phyloP scores from a whole-genome alignment of 2,113 vertebrate species.

The Willisornis vidua region DNA sequence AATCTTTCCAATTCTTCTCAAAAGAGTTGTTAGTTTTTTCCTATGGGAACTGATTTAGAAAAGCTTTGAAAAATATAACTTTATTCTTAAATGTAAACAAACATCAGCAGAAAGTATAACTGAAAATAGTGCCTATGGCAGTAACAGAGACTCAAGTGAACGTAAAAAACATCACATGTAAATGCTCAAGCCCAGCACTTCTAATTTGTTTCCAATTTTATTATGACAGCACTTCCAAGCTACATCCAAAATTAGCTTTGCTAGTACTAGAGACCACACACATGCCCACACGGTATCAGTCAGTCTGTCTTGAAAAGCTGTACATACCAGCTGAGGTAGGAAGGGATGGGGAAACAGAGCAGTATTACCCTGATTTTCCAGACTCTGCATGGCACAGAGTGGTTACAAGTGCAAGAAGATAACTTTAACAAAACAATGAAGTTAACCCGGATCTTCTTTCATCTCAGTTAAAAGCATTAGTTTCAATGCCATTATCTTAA shows the following conservation, averaged over 20 bases:
- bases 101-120: background rate
- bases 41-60: background rate
- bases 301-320: background rate
- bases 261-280: slow-evolving; percentile 22
- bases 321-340: background rate
- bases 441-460: background rate
- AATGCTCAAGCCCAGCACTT: background rate
- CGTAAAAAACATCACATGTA: background rate
- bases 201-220: background rate
- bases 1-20: background rate
- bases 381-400: background rate
- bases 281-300: background rate
- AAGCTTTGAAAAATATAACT: background rate
- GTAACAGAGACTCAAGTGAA: background rate
- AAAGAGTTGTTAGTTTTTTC: background rate
- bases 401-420: background rate
- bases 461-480: background rate
- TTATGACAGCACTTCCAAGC: background rate
- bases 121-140: background rate
- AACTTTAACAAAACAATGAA: background rate
- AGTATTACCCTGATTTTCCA: background rate
- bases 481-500: background rate
- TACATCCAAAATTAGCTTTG: slow-evolving; percentile 7
- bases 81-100: background rate
- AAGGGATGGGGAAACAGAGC: background rate